Conservation (phyloP, 2,888 invertebrate genomes). For the Oxycera nigricornis region DNA sequence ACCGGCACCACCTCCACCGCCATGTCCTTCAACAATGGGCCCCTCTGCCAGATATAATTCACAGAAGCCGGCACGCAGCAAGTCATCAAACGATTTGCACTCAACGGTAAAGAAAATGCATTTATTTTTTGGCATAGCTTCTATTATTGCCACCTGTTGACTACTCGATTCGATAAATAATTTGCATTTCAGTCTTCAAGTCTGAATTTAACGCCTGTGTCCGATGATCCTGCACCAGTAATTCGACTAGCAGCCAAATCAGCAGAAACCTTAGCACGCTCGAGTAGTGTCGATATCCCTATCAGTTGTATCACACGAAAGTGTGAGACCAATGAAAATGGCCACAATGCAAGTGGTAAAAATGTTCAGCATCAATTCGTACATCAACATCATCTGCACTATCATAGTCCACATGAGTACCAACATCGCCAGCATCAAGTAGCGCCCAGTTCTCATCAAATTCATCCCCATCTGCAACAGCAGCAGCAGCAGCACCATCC, state of each 20-base stretch:
- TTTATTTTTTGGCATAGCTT: neutral
- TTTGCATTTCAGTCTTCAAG: conserved; percentile 11
- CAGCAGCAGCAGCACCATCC: neutral
- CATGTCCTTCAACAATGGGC: neutral
- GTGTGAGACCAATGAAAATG: neutral
- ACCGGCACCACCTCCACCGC: neutral
- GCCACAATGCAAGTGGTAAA: neutral
- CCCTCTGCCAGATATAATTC: neutral
- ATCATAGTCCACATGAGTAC: neutral
- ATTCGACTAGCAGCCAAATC: neutral
- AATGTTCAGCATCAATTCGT: neutral
- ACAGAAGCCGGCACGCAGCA: conserved; percentile 13
- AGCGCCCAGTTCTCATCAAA: neutral
- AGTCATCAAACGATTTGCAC: conserved; percentile 38
- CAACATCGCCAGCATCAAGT: neutral
- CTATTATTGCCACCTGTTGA: neutral
- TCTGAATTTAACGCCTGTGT: conserved; percentile 10
- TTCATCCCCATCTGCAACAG: neutral
- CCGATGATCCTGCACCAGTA: neutral
- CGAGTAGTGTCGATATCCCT: neutral
- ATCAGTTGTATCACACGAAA: neutral
- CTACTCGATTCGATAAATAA: neutral
- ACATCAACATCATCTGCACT: neutral
- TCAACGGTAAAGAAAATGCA: conserved; percentile 9
- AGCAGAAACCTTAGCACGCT: neutral